Percentiles rank a stretch among this genome's conserved stretches.
phyloP scores from a whole-genome alignment of 2,888 invertebrate genomes.

The Erebia palarica region DNA sequence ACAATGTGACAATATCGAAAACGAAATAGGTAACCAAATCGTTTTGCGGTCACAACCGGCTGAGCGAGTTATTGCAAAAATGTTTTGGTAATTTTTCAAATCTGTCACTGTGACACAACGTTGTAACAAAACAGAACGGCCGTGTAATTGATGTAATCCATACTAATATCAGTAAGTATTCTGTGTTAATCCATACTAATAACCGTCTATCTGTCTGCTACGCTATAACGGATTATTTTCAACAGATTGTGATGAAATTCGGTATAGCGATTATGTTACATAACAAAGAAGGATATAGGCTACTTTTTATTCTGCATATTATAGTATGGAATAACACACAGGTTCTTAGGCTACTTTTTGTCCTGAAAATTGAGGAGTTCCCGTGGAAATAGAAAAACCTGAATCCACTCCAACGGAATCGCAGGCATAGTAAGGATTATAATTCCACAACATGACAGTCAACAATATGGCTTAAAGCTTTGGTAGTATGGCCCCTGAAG shows the following conservation, averaged over 20 bases:
- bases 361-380: too few species aligned
- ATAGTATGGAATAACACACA: background rate
- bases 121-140: background rate
- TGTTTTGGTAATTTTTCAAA: constrained; percentile 7
- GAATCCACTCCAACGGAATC: too few species aligned
- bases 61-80: constrained; percentile 10
- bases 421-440: too few species aligned
- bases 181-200: background rate
- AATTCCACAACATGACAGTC: too few species aligned
- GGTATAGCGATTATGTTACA: too few species aligned
- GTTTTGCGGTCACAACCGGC: constrained; percentile 2
- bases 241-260: too few species aligned
- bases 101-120: background rate
- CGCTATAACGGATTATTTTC: too few species aligned
- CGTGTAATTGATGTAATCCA: background rate
- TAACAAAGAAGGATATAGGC: too few species aligned
- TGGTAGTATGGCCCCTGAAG: too few species aligned
- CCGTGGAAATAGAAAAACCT: too few species aligned
- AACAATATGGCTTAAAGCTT: too few species aligned
- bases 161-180: background rate
- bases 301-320: background rate
- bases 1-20: background rate
- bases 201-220: background rate
- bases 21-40: constrained; percentile 1
- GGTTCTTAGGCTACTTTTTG: too few species aligned